Conservation (phyloP, 1,140 invertebrate species). For the Meloidogyne chitwoodi region DNA sequence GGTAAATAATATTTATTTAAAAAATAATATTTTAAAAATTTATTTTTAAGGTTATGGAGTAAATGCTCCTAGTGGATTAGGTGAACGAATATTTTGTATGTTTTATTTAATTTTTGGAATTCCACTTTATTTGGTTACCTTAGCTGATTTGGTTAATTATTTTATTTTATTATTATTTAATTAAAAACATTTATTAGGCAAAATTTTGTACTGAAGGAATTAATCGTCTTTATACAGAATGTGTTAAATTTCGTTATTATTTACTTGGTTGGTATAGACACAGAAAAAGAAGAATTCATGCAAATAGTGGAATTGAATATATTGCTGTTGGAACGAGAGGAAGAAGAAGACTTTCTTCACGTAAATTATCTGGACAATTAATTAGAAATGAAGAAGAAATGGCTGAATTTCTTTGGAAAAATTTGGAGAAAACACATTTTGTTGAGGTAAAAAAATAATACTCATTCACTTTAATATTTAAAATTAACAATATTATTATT, state of each 20-base stretch:
- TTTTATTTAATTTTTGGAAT: constrained; percentile 55
- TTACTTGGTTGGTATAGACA: constrained; percentile 40
- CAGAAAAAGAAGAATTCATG: constrained; percentile 28
- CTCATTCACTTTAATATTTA: too few relatives aligned
- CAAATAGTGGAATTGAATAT: constrained; percentile 3
- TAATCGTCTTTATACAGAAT: constrained; percentile 56
- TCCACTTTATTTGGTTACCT: constrained; percentile 56
- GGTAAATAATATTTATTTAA: constrained; percentile 11
- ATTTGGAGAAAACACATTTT: constrained; percentile 58
- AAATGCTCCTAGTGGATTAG: constrained; percentile 49
- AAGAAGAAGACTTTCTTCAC: neutral
- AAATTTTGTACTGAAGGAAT: constrained; percentile 58
- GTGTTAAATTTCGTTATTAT: constrained; percentile 50
- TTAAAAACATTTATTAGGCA: constrained; percentile 36
- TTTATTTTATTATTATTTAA: too few relatives aligned
- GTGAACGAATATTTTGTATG: constrained; percentile 54
- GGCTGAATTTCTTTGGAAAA: constrained; percentile 59
- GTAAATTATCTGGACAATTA: neutral
- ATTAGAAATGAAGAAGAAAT: constrained; percentile 27
- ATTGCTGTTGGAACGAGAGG: neutral
- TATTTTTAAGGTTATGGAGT: constrained; percentile 45
- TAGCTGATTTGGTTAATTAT: constrained; percentile 56
- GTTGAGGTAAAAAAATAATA: constrained; percentile 44
- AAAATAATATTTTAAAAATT: neutral
- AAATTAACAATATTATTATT: too few relatives aligned